These are phyloP conservation scores for Hirudo medicinalis DNA, from an alignment of 1,140 invertebrate genomes.

Conservation along the genomic window DNA sequence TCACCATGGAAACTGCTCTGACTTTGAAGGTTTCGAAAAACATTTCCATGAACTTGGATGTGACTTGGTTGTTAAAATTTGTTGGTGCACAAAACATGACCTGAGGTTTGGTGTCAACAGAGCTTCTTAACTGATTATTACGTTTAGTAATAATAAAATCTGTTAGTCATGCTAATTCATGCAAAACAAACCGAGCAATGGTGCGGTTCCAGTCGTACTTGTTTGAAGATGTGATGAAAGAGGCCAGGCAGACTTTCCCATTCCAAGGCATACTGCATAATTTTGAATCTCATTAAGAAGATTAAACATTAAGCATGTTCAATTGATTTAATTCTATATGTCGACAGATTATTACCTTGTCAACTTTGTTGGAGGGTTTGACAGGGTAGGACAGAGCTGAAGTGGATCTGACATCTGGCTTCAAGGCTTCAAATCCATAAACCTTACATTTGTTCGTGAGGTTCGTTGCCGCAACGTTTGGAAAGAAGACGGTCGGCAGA, in stretches of 20 bases:
- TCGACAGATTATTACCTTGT: constrained; percentile 37
- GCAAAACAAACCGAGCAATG: no score
- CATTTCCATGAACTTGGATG: constrained; percentile 38
- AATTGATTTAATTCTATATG: no score
- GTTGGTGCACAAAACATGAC: constrained; percentile 44
- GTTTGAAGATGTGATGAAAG: not conserved
- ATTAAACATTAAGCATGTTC: no score
- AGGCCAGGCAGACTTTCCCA: not conserved
- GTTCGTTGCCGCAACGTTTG: constrained; percentile 46
- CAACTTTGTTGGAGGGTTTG: constrained; percentile 45
- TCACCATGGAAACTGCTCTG: constrained; percentile 46
- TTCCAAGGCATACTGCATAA: not conserved
- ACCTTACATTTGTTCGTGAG: constrained; percentile 37
- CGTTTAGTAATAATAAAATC: no score
- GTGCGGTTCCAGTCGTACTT: no score
- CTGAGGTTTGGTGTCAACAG: constrained; percentile 23
- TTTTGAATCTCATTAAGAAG: no score
- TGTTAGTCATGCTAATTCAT: not conserved
- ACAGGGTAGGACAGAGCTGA: constrained; percentile 41
- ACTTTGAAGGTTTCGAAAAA: constrained; percentile 42
- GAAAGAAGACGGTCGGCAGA: constrained; percentile 50
- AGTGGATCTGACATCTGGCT: constrained; percentile 41
- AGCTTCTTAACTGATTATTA: no score
- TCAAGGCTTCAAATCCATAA: constrained; percentile 46
- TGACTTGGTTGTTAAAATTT: constrained; percentile 40